Evolutionary conservation across 1,140 invertebrate species (phyloP), one percentile per base, ranked within the genome.

Genomic region (Brachionus plicatilis): DNA sequence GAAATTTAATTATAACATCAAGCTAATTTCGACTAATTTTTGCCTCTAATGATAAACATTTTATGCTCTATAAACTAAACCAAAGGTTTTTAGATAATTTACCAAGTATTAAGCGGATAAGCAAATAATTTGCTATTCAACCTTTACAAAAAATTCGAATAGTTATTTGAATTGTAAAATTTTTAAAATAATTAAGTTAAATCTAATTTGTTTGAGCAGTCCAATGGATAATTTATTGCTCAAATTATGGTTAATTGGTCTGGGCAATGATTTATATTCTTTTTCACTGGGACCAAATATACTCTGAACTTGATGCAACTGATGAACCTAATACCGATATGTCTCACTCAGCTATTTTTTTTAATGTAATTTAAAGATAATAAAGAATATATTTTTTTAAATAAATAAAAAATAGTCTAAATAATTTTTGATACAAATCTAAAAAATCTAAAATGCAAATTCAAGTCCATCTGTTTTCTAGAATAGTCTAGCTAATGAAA

Each of bases 361-460:
- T 60, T n/a, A n/a, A 60, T 60, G 20, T 60, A 60, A 60, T 60
- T 60, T 60, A 60, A 27, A 60, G 53, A 60, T 60, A 60, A 60
- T n/a, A 60, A 60, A 3, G 17, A 60, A 60, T 60, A 60, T 56
- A 20, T 60, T 17, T 60, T 20, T 60, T 60, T 24, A 27, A 60
- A 60, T 60, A 60, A 20, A 60, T 24, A 60, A 60, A 60, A 20
- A 60, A 60, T 60, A 17, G 6, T 53, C 47, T 14, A 17, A 14
- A 17, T 60, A 20, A 60, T 60, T 60, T 60, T 60, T n/a, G 20
- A 60, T 60, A 60, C 2, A 60, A 60, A 60, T 60, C 17, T n/a
- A 60, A 60, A 60, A 60, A 60, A 60, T 60, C 53, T 60, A 60
- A 60, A 60, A 60, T 60, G 53, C 53, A 60, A 60, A 60, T 60